phyloP scores from a whole-genome alignment of 2,113 vertebrate genomes.

The Hemiprocne comata region DNA sequence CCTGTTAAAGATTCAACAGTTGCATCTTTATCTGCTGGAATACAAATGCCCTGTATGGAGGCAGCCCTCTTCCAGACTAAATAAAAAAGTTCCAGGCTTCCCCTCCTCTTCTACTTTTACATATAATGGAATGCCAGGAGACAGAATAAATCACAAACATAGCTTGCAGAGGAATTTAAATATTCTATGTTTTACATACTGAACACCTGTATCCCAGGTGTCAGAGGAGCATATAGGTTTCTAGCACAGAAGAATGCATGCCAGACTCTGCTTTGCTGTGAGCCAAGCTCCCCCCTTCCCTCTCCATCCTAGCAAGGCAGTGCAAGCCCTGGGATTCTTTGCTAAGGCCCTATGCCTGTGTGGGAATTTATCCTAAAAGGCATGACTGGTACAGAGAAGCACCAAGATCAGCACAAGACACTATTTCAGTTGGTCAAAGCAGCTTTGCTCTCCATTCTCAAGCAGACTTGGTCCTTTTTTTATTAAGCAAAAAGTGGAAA shows the following conservation, averaged over 20 bases:
- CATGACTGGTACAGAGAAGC: neutral
- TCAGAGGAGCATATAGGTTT: neutral
- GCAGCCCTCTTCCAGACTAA: neutral
- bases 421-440: neutral
- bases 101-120: neutral
- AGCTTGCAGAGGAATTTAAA: neutral
- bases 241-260: neutral
- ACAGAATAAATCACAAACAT: neutral
- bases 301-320: neutral
- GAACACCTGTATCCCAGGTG: neutral
- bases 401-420: conserved; percentile 23
- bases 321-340: conserved; percentile 1
- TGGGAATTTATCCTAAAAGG: conserved; percentile 10
- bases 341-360: neutral
- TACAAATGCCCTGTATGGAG: neutral
- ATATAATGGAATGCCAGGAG: neutral
- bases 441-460: conserved; percentile 26
- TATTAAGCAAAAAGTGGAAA: neutral
- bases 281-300: neutral
- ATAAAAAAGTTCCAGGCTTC: neutral
- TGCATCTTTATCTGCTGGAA: neutral
- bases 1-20: conserved; percentile 33
- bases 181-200: neutral
- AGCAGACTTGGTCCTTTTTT: conserved; percentile 27
- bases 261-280: neutral